A percentile compares a stretch with the other conserved stretches of the same genome.
Evolutionary conservation across 2,888 invertebrate genomes (phyloP).

Genomic region (Rhimphoctona megacephalus): DNA sequence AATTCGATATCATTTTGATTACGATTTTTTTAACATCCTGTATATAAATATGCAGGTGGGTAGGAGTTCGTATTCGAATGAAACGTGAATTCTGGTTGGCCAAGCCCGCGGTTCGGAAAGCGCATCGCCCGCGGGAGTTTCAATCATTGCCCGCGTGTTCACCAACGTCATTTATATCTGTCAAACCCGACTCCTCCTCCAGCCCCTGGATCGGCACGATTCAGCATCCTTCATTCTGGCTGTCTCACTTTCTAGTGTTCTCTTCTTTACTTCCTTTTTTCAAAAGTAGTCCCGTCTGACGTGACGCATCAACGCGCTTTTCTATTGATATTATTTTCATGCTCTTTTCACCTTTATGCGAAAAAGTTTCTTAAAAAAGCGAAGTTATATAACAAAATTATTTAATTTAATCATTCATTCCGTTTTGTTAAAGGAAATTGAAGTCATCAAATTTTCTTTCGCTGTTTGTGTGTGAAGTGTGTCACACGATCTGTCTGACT

Average conservation of each 20-base stretch:
- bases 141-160: slow-evolving; percentile 77
- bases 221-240: slow-evolving; percentile 34
- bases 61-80: not conserved
- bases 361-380: not conserved
- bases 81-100: slow-evolving; percentile 31
- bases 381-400: not conserved
- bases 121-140: slow-evolving; percentile 76
- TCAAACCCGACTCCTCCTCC: slow-evolving; percentile 69
- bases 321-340: slow-evolving; percentile 59
- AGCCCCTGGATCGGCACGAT: slow-evolving; percentile 37
- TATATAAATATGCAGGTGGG: not conserved
- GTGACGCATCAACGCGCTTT: slow-evolving; percentile 54
- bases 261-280: slow-evolving; percentile 29
- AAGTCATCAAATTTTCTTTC: not conserved
- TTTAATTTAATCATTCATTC: not conserved
- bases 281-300: slow-evolving; percentile 40
- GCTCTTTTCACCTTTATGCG: not conserved
- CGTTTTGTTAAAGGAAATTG: not conserved
- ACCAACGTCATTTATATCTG: slow-evolving; percentile 77
- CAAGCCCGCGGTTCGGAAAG: slow-evolving; percentile 66
- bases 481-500: slow-evolving; percentile 61
- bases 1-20: not conserved
- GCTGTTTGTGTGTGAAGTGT: not conserved
- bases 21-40: not conserved
- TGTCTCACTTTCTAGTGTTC: slow-evolving; percentile 21